These are phyloP conservation scores for Crax fasciolata DNA, from an alignment of 2,797 vertebrate species.

Conservation along the genomic window DNA sequence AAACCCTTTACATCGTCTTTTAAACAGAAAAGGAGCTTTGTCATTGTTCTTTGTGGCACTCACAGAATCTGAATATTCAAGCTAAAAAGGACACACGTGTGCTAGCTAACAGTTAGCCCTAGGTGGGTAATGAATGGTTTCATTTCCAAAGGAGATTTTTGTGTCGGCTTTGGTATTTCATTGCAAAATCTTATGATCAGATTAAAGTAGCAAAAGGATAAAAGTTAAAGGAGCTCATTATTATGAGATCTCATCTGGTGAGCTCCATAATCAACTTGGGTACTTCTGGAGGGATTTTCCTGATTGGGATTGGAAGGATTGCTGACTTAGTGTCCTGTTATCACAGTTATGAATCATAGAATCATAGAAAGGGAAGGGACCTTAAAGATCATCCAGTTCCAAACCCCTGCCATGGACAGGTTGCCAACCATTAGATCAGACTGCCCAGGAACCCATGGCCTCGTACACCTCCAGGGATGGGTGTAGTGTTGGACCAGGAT, in stretches of 20 bases:
- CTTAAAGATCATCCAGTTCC: no score
- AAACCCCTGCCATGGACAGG: no score
- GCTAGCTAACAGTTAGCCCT: neutral
- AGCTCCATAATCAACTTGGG: neutral
- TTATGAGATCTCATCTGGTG: neutral
- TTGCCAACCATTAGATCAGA: no score
- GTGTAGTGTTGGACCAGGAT: neutral
- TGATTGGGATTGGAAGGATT: neutral
- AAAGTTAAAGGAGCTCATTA: conserved; percentile 9
- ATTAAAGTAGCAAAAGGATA: neutral
- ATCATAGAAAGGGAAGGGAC: no score
- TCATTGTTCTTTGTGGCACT: neutral
- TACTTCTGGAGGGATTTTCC: neutral
- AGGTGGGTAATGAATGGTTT: neutral
- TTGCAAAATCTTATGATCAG: neutral
- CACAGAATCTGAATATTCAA: neutral
- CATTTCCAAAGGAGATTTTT: neutral
- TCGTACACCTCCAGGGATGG: no score
- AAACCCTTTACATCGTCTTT: neutral
- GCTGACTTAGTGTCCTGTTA: neutral
- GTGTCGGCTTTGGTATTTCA: neutral
- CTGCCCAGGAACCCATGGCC: no score
- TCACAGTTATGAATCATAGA: no score
- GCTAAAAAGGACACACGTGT: neutral
- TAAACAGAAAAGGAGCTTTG: neutral